Evolutionary conservation across 2,797 vertebrate species (phyloP), one percentile per base, ranked within the genome.

Genomic region (Poeciliopsis turneri): DNA sequence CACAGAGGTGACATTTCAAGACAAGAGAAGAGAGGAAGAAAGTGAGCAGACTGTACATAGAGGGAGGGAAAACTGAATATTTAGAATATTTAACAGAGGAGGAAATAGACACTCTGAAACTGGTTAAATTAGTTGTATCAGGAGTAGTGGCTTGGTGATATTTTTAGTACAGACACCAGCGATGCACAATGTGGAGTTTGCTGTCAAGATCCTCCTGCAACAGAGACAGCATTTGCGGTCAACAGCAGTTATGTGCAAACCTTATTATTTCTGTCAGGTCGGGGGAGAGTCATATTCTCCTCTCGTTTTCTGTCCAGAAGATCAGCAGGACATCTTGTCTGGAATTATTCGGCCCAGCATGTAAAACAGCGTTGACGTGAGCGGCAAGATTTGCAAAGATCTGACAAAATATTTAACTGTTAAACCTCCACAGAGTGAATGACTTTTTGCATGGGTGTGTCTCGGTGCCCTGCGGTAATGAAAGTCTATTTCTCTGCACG

Each of bases 131-230:
- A 43, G 30, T 13, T 15, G 59, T 4, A 36, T 64, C 16, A 69
- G 11, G 39, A 43, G 20, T 69, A 15, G 39, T 23, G 28, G 18
- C 33, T 23, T 20, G 36, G 33, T 1, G 8, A 10, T 76, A 12
- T 76, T 39, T 61, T 69, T 68, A 76, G 30, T 18, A 9, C 25
- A 18, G 15, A 47, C 25, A 36, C 23, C 55, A 57, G 15, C 36
- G 28, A 59, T 61, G 16, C 12, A 41, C 64, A 39, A 57, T 79
- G 61, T 76, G 84, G 75, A 81, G 82, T 70, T 45, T 7, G 12
- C 36, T n/a, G 18, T 76, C 16, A 39, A 11, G 41, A 30, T 15
- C 41, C 13, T 16, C 1, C 46, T 30, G 20, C 74, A 74, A 57
- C 84, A 77, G 30, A 75, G 77, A 82, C 25, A 85, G 79, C 41